Conservation (phyloP, 2,888 invertebrate genomes). For the Endomychus coccineus region DNA sequence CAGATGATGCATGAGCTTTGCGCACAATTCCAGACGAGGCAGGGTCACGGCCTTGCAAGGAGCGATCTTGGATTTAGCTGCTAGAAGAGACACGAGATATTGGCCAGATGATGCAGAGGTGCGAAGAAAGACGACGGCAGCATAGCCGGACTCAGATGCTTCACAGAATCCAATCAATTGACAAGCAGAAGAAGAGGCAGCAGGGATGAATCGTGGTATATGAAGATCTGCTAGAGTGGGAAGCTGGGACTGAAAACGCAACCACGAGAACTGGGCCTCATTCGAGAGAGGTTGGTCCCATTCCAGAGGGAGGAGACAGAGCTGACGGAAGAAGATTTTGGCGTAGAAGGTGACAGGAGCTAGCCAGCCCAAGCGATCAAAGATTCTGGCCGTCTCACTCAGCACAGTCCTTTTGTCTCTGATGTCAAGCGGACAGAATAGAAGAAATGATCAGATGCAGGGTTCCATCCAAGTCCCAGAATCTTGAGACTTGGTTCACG, state of each 20-base stretch:
- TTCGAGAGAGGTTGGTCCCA: constrained; percentile 4
- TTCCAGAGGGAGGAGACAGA: constrained; percentile 4
- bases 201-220: not conserved
- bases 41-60: constrained; percentile 4
- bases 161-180: not conserved
- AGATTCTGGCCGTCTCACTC: constrained; percentile 5
- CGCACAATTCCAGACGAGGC: constrained; percentile 4
- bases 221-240: too few species aligned
- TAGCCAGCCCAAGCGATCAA: constrained; percentile 1
- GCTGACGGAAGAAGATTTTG: constrained; percentile 4
- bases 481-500: constrained; percentile 3
- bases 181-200: not conserved
- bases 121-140: constrained; percentile 1
- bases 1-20: constrained; percentile 5
- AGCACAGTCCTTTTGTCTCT: not conserved
- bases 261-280: not conserved
- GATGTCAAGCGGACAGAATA: not conserved
- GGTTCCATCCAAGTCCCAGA: constrained; percentile 4
- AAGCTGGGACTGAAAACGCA: constrained; percentile 2
- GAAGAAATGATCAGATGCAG: not conserved
- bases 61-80: too few species aligned
- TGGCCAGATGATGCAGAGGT: constrained; percentile 1
- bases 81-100: not conserved
- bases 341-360: constrained; percentile 2
- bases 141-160: too few species aligned